A percentile compares a stretch with the other conserved stretches of the same genome.
Evolutionary conservation across 2,113 vertebrate genomes (phyloP).

Genomic region (Electrona antarctica): DNA sequence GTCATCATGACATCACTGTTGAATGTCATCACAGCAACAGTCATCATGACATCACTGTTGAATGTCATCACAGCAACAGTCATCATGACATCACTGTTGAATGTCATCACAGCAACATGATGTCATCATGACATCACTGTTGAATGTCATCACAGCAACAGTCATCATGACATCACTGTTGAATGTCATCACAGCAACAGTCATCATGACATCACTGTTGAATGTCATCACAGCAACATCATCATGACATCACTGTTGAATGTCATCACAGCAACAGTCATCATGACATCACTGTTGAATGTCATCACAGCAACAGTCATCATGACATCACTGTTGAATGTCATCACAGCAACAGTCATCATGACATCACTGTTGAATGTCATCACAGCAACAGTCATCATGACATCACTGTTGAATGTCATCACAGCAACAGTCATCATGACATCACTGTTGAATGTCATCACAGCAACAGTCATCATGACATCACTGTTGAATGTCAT

Average conservation of each 20-base stretch:
- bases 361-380: too few species aligned
- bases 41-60: too few species aligned
- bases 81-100: slow-evolving; percentile 13
- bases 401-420: slow-evolving; percentile 31
- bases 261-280: slow-evolving; percentile 19
- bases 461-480: neutral
- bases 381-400: slow-evolving; percentile 2
- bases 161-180: slow-evolving; percentile 6
- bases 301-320: slow-evolving; percentile 10
- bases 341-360: slow-evolving; percentile 9
- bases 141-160: slow-evolving; percentile 24
- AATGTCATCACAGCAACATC: slow-evolving; percentile 23
- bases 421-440: slow-evolving; percentile 5
- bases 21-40: slow-evolving; percentile 24
- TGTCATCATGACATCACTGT: too few species aligned
- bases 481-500: slow-evolving; percentile 29
- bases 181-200: slow-evolving; percentile 24
- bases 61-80: slow-evolving; percentile 23
- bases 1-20: slow-evolving; percentile 6
- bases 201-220: too few species aligned
- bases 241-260: slow-evolving; percentile 17
- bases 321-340: slow-evolving; percentile 31
- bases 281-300: too few species aligned
- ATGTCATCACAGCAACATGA: slow-evolving; percentile 21
- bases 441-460: too few species aligned